A percentile compares a stretch with the other conserved stretches of the same genome.
Evolutionary conservation across 2,888 invertebrate genomes (phyloP).

Genomic region (Gibbula magus): DNA sequence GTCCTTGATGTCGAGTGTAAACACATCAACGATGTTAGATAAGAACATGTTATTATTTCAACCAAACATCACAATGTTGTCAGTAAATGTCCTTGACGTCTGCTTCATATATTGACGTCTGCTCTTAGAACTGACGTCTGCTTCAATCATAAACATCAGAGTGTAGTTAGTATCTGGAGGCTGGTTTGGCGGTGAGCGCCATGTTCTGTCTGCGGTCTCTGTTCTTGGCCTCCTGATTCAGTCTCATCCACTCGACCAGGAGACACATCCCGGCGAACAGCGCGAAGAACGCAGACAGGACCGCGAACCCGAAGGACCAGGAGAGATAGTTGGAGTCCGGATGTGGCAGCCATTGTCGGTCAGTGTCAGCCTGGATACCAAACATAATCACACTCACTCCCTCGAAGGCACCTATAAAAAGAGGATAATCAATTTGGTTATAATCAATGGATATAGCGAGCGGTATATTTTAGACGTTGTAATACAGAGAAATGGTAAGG

Average conservation of each 20-base stretch:
- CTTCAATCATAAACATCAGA: too few relatives aligned
- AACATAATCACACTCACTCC: conserved; percentile 83
- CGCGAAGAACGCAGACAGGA: conserved; percentile 79
- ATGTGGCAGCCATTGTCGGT: conserved; percentile 87
- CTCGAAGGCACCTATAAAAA: conserved; percentile 84
- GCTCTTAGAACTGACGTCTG: too few relatives aligned
- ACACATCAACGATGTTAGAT: too few relatives aligned
- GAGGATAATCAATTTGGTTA: neutral
- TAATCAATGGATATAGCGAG: too few relatives aligned
- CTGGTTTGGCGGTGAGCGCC: neutral
- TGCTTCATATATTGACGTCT: too few relatives aligned
- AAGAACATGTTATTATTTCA: too few relatives aligned
- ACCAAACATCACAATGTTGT: too few relatives aligned
- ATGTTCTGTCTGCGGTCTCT: neutral
- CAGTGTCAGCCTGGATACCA: conserved; percentile 85
- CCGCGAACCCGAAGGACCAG: conserved; percentile 93
- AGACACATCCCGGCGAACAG: conserved; percentile 65
- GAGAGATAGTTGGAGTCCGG: conserved; percentile 96
- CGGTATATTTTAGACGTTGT: too few relatives aligned
- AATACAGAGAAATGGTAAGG: too few relatives aligned
- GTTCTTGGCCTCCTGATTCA: neutral
- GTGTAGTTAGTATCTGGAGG: neutral
- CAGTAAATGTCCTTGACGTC: too few relatives aligned
- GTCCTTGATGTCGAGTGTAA: too few relatives aligned
- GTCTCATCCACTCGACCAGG: conserved; percentile 44